A percentile compares a stretch with the other conserved stretches of the same genome.
Evolutionary conservation across 2,113 vertebrate species (phyloP).

Genomic region (Cebus imitator): DNA sequence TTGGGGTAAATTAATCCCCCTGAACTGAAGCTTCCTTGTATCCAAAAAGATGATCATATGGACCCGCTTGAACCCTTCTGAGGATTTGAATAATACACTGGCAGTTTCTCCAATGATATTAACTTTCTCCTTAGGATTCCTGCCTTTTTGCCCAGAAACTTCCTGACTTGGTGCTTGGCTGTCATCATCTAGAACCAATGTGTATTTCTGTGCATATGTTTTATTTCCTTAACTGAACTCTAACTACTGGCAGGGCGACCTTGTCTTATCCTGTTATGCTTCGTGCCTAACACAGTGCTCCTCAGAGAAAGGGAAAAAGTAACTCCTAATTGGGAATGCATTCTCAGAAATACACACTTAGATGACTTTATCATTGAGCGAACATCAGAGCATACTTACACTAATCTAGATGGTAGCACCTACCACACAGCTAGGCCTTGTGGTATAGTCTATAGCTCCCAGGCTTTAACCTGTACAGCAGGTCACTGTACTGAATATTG

Average conservation of each 20-base stretch:
- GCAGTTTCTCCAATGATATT: background rate
- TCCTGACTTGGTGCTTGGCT: background rate
- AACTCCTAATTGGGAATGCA: background rate
- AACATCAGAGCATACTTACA: background rate
- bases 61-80: background rate
- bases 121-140: background rate
- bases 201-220: background rate
- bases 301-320: background rate
- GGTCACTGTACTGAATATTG: background rate
- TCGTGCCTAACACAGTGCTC: background rate
- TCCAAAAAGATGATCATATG: background rate
- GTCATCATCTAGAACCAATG: background rate
- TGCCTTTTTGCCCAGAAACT: background rate
- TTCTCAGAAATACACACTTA: background rate
- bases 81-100: background rate
- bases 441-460: background rate
- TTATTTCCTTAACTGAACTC: background rate
- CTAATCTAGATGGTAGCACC: background rate
- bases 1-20: background rate
- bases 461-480: background rate
- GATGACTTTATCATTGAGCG: background rate
- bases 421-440: background rate
- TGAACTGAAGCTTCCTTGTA: background rate
- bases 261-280: background rate
- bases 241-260: background rate